These are phyloP conservation scores for Lacanobia wlatinum DNA, from an alignment of 2,888 invertebrate species.

Conservation along the genomic window DNA sequence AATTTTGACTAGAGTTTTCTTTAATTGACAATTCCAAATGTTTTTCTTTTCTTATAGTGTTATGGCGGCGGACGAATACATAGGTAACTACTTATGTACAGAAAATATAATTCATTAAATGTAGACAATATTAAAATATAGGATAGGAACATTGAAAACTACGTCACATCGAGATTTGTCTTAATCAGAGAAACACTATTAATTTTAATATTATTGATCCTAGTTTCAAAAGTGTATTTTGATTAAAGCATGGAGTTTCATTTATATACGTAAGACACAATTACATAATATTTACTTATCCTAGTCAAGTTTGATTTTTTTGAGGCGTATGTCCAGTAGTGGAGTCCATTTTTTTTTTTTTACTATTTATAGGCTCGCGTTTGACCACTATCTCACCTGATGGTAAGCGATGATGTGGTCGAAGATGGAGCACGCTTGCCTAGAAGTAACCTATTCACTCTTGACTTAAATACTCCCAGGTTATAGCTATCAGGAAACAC, in stretches of 20 bases:
- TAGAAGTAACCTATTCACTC: too few species aligned
- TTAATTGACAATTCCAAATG: constrained; percentile 18
- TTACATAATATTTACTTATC: background rate
- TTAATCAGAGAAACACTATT: too few species aligned
- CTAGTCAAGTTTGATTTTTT: background rate
- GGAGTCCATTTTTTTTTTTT: too few species aligned
- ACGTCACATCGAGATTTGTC: background rate
- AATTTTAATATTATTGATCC: background rate
- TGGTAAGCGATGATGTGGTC: too few species aligned
- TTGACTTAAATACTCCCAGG: too few species aligned
- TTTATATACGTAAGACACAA: background rate
- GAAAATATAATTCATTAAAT: background rate
- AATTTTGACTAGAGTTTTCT: constrained; percentile 51
- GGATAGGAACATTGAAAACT: background rate
- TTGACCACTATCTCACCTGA: too few species aligned
- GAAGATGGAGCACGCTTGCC: too few species aligned
- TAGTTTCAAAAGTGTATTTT: background rate
- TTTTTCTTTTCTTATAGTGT: background rate
- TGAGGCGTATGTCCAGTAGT: too few species aligned
- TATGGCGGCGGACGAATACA: too few species aligned
- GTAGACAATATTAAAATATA: background rate
- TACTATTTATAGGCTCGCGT: too few species aligned
- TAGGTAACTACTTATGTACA: too few species aligned
- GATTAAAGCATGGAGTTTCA: background rate
- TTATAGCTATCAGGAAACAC: too few species aligned